These are phyloP conservation scores for Erpobdella octoculata DNA, from an alignment of 2,888 invertebrate genomes.

Conservation along the genomic window DNA sequence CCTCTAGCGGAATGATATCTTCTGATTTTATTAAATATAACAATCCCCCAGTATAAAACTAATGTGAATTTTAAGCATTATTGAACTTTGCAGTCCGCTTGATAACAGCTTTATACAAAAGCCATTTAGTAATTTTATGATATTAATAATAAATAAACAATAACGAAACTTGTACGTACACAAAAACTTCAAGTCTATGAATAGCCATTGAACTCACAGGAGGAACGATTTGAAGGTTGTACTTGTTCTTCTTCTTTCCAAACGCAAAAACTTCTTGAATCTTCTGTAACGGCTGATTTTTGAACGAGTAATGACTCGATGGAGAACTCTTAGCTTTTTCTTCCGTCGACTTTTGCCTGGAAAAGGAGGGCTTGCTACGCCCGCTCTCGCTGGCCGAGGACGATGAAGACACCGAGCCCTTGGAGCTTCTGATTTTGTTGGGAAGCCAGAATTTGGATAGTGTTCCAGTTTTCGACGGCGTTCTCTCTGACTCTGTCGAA, in stretches of 20 bases:
- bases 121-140: too few species aligned
- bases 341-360: neutral
- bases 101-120: too few species aligned
- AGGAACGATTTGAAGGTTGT: neutral
- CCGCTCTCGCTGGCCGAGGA: neutral
- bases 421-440: neutral
- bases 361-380: neutral
- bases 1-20: too few species aligned
- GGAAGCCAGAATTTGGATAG: neutral
- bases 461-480: neutral
- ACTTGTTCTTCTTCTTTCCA: neutral
- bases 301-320: neutral
- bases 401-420: neutral
- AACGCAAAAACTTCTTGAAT: neutral
- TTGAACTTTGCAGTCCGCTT: too few species aligned
- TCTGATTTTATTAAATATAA: too few species aligned
- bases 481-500: neutral
- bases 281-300: neutral
- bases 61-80: too few species aligned
- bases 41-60: too few species aligned
- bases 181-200: too few species aligned
- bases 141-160: too few species aligned
- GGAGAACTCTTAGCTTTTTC: neutral
- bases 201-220: too few species aligned
- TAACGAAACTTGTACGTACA: too few species aligned